Percentiles rank a stretch among this genome's conserved stretches.
These are phyloP conservation scores for Drosophila paranaensis DNA, from an alignment of 2,888 invertebrate genomes.

Conservation along the genomic window DNA sequence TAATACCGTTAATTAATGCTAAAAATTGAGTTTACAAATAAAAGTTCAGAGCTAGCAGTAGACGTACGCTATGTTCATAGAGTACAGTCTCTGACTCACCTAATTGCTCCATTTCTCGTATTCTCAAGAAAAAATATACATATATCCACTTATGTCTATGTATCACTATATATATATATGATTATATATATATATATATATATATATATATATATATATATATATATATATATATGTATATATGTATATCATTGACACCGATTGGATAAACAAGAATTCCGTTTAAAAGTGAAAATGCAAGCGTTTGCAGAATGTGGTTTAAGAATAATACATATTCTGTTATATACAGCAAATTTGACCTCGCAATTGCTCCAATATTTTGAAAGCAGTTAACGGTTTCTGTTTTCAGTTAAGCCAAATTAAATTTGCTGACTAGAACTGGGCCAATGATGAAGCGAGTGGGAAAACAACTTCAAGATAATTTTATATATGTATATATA, in stretches of 20 bases:
- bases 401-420: slow-evolving; percentile 6
- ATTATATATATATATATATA: background rate
- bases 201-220: background rate
- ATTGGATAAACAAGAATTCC: slow-evolving; percentile 20
- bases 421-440: slow-evolving; percentile 36
- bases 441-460: slow-evolving; percentile 2
- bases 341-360: slow-evolving; percentile 14
- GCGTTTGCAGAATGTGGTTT: slow-evolving; percentile 18
- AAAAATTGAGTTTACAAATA: background rate
- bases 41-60: background rate
- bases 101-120: background rate
- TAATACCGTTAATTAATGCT: background rate
- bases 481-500: too few relatives aligned
- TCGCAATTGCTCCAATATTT: slow-evolving; percentile 19
- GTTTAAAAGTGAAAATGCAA: slow-evolving; percentile 17
- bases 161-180: background rate
- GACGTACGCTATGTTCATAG: background rate
- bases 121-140: background rate
- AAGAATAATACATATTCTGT: background rate
- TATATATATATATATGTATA: background rate
- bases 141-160: background rate
- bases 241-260: slow-evolving; percentile 15
- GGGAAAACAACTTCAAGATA: background rate
- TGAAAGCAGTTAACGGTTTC: slow-evolving; percentile 9
- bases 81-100: background rate